Evolutionary conservation across 2,113 vertebrate species (phyloP).

Genomic region (Melanerpes formicivorus): DNA sequence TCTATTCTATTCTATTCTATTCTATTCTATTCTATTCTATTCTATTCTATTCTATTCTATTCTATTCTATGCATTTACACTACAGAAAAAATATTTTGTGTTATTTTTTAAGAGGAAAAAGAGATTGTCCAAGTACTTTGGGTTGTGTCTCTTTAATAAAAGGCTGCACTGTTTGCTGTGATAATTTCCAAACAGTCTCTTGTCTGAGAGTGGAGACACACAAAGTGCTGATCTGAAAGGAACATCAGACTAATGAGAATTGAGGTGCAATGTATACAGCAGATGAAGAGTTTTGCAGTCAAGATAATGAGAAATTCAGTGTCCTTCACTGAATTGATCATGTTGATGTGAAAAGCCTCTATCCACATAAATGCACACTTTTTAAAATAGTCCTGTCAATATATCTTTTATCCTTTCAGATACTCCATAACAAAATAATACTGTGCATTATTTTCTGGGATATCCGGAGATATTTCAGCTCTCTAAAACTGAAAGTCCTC

Average conservation of each 20-base stretch:
- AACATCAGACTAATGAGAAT: neutral
- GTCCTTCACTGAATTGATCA: neutral
- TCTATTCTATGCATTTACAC: neutral
- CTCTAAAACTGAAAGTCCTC: neutral
- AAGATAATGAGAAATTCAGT: neutral
- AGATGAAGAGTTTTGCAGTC: neutral
- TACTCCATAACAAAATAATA: neutral
- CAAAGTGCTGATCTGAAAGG: neutral
- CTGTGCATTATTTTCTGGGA: neutral
- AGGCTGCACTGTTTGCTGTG: neutral
- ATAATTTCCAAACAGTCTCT: neutral
- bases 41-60: too few species aligned
- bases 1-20: too few species aligned
- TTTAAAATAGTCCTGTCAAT: neutral
- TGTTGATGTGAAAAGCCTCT: neutral
- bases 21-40: too few species aligned
- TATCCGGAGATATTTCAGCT: neutral
- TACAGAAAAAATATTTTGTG: neutral
- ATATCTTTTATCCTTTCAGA: neutral
- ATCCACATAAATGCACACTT: neutral
- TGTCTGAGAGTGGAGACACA: neutral
- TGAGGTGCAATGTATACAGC: neutral
- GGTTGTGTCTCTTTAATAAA: neutral
- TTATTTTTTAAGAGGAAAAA: neutral
- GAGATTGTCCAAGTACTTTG: neutral